phyloP scores from a whole-genome alignment of 1,140 invertebrate species.

The Charaxes varanes region DNA sequence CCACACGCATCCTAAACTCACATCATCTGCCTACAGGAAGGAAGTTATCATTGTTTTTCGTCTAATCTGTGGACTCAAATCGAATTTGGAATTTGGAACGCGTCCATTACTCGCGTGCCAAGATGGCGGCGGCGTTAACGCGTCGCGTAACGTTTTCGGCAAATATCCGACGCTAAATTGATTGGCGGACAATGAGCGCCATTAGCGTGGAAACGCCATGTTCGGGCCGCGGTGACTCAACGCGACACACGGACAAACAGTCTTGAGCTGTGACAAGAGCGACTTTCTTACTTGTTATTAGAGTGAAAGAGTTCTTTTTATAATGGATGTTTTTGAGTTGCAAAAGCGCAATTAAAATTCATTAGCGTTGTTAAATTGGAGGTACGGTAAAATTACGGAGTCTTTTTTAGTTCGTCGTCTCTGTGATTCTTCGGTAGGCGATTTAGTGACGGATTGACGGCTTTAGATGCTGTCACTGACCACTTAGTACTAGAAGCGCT shows the following conservation, averaged over 20 bases:
- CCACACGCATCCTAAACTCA: too few species aligned
- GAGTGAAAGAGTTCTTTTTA: conserved; percentile 17
- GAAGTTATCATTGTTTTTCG: too few species aligned
- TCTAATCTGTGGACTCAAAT: too few species aligned
- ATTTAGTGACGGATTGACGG: background rate
- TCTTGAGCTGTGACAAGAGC: conserved; percentile 22
- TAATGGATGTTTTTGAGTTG: conserved; percentile 25
- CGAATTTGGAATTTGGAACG: conserved; percentile 31
- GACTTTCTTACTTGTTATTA: conserved; percentile 9
- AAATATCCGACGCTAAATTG: conserved; percentile 53
- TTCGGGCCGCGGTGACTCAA: conserved; percentile 45
- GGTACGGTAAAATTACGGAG: conserved; percentile 10
- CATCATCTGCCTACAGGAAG: too few species aligned
- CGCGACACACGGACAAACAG: conserved; percentile 36
- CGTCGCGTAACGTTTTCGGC: conserved; percentile 30
- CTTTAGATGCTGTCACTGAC: too few species aligned
- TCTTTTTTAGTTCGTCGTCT: conserved; percentile 19
- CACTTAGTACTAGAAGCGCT: too few species aligned
- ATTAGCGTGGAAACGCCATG: conserved; percentile 55
- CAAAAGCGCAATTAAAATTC: conserved; percentile 47
- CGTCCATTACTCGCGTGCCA: conserved; percentile 41
- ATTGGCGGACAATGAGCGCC: conserved; percentile 56
- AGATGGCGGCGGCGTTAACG: conserved; percentile 30
- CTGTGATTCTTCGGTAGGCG: background rate
- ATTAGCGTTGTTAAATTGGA: conserved; percentile 32